Evolutionary conservation across 1,140 invertebrate species (phyloP).

Genomic region (Carposina sasakii): DNA sequence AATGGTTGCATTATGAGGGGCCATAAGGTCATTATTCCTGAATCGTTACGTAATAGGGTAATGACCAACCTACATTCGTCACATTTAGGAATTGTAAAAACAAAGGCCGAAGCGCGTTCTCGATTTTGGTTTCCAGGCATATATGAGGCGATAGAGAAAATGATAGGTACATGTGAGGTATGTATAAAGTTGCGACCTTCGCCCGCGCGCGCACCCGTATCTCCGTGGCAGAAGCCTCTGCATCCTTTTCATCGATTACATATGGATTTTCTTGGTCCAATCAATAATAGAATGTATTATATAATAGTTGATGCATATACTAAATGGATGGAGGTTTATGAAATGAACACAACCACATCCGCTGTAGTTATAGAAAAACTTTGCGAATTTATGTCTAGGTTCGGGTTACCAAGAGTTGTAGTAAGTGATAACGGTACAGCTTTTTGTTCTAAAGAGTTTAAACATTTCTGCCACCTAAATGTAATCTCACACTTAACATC

Average conservation of each 20-base stretch:
- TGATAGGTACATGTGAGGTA: neutral
- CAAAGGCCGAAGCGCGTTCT: slow-evolving; percentile 49
- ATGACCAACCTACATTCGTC: slow-evolving; percentile 39
- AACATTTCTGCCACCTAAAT: slow-evolving; percentile 1
- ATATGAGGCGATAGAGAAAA: slow-evolving; percentile 47
- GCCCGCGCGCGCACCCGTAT: neutral
- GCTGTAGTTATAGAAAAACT: neutral
- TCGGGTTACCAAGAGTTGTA: neutral
- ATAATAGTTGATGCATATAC: slow-evolving; percentile 32
- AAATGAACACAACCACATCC: neutral
- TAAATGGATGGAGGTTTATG: slow-evolving; percentile 30
- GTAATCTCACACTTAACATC: neutral
- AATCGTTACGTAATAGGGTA: neutral
- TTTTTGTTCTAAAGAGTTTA: slow-evolving; percentile 1
- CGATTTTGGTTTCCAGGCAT: slow-evolving; percentile 62
- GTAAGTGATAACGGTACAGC: slow-evolving; percentile 5
- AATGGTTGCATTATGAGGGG: slow-evolving; percentile 3
- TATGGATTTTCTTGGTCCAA: slow-evolving; percentile 35
- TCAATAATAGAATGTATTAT: slow-evolving; percentile 32
- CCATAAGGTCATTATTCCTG: neutral
- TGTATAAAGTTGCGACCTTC: neutral
- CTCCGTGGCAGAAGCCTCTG: slow-evolving; percentile 25
- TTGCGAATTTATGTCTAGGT: neutral
- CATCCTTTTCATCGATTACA: slow-evolving; percentile 30
- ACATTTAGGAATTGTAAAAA: slow-evolving; percentile 49